These are phyloP conservation scores for Hiodon alosoides DNA, from an alignment of 2,113 vertebrate genomes.

Conservation along the genomic window DNA sequence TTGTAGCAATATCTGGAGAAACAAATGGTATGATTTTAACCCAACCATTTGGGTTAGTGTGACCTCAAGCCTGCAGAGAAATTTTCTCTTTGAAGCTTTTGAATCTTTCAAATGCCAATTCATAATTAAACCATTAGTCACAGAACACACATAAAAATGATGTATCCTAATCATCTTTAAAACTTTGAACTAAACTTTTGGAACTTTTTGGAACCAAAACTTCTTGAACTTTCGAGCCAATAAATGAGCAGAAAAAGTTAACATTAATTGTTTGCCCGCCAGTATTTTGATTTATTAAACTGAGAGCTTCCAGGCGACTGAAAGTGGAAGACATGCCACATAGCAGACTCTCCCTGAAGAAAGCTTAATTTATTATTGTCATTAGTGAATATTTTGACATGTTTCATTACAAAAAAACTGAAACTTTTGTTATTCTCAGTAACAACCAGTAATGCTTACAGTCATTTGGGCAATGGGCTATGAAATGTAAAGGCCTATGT, in stretches of 20 bases:
- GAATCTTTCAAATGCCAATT: constrained; percentile 23
- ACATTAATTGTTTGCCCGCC: constrained; percentile 40
- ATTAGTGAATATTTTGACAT: constrained; percentile 3
- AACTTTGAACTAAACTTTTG: no score
- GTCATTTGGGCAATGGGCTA: no score
- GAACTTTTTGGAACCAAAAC: neutral
- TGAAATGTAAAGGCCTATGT: no score
- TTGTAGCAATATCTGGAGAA: no score
- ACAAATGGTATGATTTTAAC: no score
- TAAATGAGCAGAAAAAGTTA: constrained; percentile 39
- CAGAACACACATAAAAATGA: constrained; percentile 44
- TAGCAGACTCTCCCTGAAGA: constrained; percentile 42
- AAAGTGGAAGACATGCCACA: constrained; percentile 45
- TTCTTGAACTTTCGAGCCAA: constrained; percentile 32
- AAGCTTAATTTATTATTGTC: constrained; percentile 11
- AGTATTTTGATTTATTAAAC: constrained; percentile 58
- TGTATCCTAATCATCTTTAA: constrained; percentile 29
- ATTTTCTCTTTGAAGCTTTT: neutral
- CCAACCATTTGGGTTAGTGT: neutral
- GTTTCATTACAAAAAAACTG: no score
- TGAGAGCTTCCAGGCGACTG: constrained; percentile 44
- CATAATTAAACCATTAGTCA: constrained; percentile 32
- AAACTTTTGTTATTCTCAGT: no score
- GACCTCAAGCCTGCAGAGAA: neutral
- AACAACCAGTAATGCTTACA: no score